Conservation (phyloP, 1,140 invertebrate species). For the Drosophila watanabei region DNA sequence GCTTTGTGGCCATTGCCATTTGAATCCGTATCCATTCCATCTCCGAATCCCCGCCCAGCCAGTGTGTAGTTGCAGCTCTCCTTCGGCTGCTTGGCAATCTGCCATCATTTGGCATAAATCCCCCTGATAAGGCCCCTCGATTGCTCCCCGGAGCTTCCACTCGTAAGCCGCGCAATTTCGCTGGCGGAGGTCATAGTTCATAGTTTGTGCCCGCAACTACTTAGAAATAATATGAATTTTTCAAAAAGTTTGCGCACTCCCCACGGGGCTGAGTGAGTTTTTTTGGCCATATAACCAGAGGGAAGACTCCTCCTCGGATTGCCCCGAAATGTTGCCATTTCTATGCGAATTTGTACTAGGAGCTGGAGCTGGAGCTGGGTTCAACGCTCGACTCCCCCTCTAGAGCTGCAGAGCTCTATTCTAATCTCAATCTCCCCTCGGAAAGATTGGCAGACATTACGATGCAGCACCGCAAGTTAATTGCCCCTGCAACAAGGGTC, state of each 20-base stretch:
- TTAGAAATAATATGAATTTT: conserved; percentile 70
- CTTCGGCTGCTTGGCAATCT: conserved; percentile 69
- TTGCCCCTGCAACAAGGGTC: conserved; percentile 51
- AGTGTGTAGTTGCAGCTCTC: conserved; percentile 62
- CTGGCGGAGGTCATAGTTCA: conserved; percentile 44
- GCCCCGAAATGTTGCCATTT: conserved; percentile 63
- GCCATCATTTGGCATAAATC: conserved; percentile 80
- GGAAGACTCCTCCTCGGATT: conserved; percentile 19
- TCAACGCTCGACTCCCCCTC: conserved; percentile 53
- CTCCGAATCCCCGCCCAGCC: conserved; percentile 26
- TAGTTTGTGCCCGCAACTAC: conserved; percentile 66
- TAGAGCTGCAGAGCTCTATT: conserved; percentile 1
- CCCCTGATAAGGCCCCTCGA: conserved; percentile 70
- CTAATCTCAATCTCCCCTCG: conserved; percentile 45
- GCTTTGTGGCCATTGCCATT: conserved; percentile 34
- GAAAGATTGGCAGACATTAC: conserved; percentile 34
- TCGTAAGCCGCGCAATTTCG: conserved; percentile 71
- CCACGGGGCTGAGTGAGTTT: conserved; percentile 49
- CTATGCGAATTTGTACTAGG: conserved; percentile 43
- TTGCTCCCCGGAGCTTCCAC: conserved; percentile 73
- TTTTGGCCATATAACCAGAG: conserved; percentile 56
- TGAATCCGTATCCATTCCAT: conserved; percentile 43
- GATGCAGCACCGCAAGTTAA: conserved; percentile 54
- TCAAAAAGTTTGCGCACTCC: conserved; percentile 70
- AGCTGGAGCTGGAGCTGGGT: conserved; percentile 23